Evolutionary conservation across 1,140 invertebrate genomes (phyloP).

Genomic region (Ericerus pela): DNA sequence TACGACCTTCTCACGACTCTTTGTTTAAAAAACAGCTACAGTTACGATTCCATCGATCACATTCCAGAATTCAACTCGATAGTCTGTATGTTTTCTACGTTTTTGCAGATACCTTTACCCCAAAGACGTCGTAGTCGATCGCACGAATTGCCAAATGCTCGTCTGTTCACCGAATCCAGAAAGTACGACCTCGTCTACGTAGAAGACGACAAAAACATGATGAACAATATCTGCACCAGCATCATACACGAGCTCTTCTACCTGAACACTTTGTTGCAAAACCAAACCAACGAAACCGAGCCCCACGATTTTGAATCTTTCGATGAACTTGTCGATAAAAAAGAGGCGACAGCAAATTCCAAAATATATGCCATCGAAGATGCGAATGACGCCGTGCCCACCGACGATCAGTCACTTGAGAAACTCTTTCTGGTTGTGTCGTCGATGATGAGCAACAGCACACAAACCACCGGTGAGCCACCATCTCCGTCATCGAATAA

Average conservation of each 20-base stretch:
- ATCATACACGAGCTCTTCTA: not conserved
- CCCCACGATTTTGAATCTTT: not conserved
- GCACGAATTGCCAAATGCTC: not conserved
- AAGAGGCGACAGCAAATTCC: not conserved
- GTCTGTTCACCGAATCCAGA: not conserved
- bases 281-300: not conserved
- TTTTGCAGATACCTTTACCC: not conserved
- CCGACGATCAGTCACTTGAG: too few species aligned
- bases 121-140: not conserved
- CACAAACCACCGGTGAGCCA: too few species aligned
- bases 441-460: too few species aligned
- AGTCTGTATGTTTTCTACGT: not conserved
- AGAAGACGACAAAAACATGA: not conserved
- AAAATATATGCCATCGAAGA: not conserved
- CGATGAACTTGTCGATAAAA: not conserved
- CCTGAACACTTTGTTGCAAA: not conserved
- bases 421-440: too few species aligned
- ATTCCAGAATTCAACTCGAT: not conserved
- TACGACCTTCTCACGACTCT: too few species aligned
- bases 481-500: too few species aligned
- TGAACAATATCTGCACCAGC: not conserved
- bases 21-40: too few species aligned
- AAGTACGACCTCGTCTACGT: not conserved
- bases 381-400: too few species aligned
- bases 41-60: too few species aligned